Base-by-base conservation (phyloP, 1,140 invertebrate species). In the Caenorhabditis brenneri region DNA sequence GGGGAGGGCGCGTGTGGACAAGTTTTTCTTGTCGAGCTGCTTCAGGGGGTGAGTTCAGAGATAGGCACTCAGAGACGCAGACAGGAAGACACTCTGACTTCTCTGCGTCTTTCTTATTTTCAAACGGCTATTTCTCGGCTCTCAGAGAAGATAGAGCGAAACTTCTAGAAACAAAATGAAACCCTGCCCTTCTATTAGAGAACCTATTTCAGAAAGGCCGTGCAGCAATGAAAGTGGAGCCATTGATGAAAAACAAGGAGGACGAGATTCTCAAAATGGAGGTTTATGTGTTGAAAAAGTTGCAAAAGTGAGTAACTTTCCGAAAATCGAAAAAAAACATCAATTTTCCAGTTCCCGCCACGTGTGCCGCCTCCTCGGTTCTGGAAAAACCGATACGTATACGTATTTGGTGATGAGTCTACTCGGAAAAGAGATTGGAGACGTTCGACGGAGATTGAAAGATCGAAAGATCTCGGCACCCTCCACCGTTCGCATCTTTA, bases 251-350 rank as follows among this genome's bases (percentile, higher is more conserved):
- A 33, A 78, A 49, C 27, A 88, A 88, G 39, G 85, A 88, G 27
- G 88, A 88, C 36, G 84, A 87, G 79, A 81, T 85, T 84, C 84
- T 88, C 2, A 88, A 87, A 53, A 90, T 89, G 88, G 88, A 88
- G 65, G 82, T 87, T 15, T 87, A 80, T 53, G 88, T 89, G 22
- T 51, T 88, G 48, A 74, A 85, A 55, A 86, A 88, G 81, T 31
- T 88, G 22, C 88, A 88, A 65, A 82, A 82, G 53, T 74, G 15
- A 22, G 33, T n/a, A n/a, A n/a, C n/a, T n/a, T n/a, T n/a, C n/a
- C n/a, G n/a, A n/a, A n/a, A n/a, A n/a, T n/a, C n/a, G n/a, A n/a
- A n/a, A n/a, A n/a, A n/a, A n/a, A n/a, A n/a, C n/a, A n/a, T n/a
- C n/a, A n/a, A n/a, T n/a, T n/a, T n/a, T n/a, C n/a, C n/a, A n/a